These are phyloP conservation scores for Spizella passerina DNA, from an alignment of 2,797 vertebrate species.

Conservation along the genomic window DNA sequence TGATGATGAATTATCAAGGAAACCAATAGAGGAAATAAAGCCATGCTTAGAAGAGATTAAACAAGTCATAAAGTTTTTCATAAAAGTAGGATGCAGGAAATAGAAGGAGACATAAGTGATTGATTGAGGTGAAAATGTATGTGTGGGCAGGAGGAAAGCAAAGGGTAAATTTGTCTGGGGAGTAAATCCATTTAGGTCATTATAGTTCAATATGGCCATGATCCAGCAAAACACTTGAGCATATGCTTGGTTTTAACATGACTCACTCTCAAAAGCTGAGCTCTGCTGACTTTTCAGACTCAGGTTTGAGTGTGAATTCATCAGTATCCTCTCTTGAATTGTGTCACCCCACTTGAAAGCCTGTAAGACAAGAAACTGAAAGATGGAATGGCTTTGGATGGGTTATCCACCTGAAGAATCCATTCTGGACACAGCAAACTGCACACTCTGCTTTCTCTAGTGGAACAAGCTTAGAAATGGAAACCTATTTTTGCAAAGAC, in stretches of 20 bases:
- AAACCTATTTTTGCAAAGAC: not conserved
- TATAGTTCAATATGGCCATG: not conserved
- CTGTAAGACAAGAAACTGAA: not conserved
- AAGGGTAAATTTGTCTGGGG: not conserved
- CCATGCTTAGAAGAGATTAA: not conserved
- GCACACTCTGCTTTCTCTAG: not conserved
- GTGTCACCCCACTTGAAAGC: not conserved
- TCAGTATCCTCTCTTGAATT: not conserved
- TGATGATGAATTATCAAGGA: not conserved
- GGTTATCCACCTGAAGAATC: not conserved
- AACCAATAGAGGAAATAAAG: not conserved
- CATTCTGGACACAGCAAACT: not conserved
- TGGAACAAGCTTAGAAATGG: not conserved
- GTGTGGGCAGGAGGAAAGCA: not conserved
- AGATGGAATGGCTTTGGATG: not conserved
- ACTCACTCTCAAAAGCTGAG: not conserved
- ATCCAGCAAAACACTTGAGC: not conserved
- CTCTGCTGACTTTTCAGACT: not conserved
- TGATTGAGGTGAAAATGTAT: not conserved
- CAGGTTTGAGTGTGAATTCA: not conserved
- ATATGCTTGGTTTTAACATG: not conserved
- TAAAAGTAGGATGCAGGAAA: not conserved
- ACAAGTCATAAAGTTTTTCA: not conserved
- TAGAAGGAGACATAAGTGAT: not conserved
- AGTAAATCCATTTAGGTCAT: not conserved